Conservation (phyloP, 1,140 invertebrate species). For the Panonychus citri region DNA sequence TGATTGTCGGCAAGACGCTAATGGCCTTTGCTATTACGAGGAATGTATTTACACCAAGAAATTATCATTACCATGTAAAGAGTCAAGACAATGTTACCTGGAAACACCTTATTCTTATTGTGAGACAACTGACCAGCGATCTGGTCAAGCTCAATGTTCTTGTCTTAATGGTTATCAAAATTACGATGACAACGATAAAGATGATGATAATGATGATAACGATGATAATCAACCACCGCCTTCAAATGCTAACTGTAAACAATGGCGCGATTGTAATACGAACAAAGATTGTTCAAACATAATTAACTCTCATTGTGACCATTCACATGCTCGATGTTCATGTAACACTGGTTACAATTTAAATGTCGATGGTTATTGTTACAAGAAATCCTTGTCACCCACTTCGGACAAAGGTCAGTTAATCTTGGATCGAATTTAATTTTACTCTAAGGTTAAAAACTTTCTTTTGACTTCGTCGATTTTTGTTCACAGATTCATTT, state of each 20-base stretch:
- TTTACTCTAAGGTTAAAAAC: too few relatives aligned
- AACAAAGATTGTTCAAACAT: neutral
- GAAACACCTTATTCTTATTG: neutral
- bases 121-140: too few relatives aligned
- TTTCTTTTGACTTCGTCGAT: too few relatives aligned
- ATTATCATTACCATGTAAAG: neutral
- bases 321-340: neutral
- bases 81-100: neutral
- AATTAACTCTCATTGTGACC: neutral
- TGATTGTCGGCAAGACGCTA: neutral
- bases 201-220: too few relatives aligned
- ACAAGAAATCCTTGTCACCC: neutral
- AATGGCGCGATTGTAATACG: neutral
- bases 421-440: too few relatives aligned
- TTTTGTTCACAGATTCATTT: too few relatives aligned
- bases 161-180: neutral
- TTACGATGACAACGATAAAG: too few relatives aligned
- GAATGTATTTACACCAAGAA: neutral
- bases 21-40: neutral
- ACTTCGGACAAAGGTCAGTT: neutral
- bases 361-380: neutral
- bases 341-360: neutral
- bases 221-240: too few relatives aligned
- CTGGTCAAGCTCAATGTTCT: neutral
- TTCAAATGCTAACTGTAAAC: too few relatives aligned